Percentiles rank a stretch among this genome's conserved stretches.
phyloP scores from a whole-genome alignment of 2,113 vertebrate genomes.

The Potamarius usumacintae region DNA sequence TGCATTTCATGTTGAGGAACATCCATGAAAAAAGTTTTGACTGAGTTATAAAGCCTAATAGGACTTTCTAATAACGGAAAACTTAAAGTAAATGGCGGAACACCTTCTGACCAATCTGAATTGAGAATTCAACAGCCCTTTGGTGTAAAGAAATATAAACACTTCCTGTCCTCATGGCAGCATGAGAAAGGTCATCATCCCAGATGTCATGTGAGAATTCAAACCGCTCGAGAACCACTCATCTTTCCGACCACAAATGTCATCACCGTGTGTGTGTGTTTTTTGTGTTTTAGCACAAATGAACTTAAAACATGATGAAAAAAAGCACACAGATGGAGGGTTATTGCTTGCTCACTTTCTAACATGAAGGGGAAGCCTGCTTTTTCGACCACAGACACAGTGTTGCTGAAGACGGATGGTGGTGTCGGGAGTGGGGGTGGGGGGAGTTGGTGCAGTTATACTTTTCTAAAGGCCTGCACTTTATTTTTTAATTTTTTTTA shows the following conservation, averaged over 20 bases:
- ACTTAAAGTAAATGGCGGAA: background rate
- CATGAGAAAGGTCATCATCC: conserved; percentile 42
- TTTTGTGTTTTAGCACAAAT: conserved; percentile 8
- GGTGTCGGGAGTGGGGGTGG: background rate
- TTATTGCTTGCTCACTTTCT: conserved; percentile 48
- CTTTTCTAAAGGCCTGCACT: conserved; percentile 21
- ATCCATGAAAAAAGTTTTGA: too few species aligned
- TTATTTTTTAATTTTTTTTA: conserved; percentile 12
- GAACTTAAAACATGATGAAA: background rate
- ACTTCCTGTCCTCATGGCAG: conserved; percentile 12
- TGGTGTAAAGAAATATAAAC: background rate
- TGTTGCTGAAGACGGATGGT: conserved; percentile 25
- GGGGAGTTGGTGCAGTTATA: background rate
- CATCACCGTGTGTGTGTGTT: conserved; percentile 12
- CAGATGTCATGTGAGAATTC: conserved; percentile 33
- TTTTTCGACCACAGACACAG: conserved; percentile 55
- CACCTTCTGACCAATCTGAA: background rate
- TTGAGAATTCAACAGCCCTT: background rate
- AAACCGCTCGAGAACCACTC: conserved; percentile 35
- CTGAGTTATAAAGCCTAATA: background rate
- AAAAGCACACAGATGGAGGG: conserved; percentile 10
- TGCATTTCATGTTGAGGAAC: too few species aligned
- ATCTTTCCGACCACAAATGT: conserved; percentile 58
- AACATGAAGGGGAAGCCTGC: conserved; percentile 38
- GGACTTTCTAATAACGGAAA: background rate